These are phyloP conservation scores for Germaria angustata DNA, from an alignment of 2,888 invertebrate genomes.

Conservation along the genomic window DNA sequence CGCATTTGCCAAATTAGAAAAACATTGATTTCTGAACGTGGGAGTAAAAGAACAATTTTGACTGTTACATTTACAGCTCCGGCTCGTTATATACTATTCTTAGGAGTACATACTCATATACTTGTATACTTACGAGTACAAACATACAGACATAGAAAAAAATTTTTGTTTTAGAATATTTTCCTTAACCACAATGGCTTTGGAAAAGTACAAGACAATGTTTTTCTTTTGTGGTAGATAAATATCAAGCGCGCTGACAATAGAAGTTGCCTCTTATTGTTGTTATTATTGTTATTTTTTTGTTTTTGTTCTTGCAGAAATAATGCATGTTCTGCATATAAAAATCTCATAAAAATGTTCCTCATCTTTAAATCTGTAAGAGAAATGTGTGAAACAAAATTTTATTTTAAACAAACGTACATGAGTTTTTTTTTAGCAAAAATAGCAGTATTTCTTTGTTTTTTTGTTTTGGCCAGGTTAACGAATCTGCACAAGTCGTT, in stretches of 20 bases:
- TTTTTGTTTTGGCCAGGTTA: conserved; percentile 28
- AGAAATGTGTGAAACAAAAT: conserved; percentile 49
- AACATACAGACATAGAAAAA: too few relatives aligned
- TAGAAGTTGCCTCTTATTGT: neutral
- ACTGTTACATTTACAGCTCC: conserved; percentile 3
- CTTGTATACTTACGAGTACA: too few relatives aligned
- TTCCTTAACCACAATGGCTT: neutral
- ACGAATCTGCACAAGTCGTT: conserved; percentile 18
- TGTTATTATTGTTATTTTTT: too few relatives aligned
- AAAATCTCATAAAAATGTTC: conserved; percentile 32
- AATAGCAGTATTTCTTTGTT: conserved; percentile 39
- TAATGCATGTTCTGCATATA: conserved; percentile 39
- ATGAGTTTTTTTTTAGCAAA: conserved; percentile 7
- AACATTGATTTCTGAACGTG: conserved; percentile 13
- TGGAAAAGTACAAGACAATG: neutral
- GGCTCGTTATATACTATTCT: too few relatives aligned
- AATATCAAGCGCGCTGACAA: conserved; percentile 21
- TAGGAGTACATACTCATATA: neutral
- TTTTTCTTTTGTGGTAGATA: conserved; percentile 13
- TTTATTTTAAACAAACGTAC: conserved; percentile 24
- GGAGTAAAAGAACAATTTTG: conserved; percentile 31
- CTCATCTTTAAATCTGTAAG: neutral
- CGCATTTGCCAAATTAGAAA: neutral
- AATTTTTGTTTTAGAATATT: neutral
- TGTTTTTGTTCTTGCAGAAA: neutral